Evolutionary conservation across 2,113 vertebrate species (phyloP).

Genomic region (Leucopsar rothschildi): DNA sequence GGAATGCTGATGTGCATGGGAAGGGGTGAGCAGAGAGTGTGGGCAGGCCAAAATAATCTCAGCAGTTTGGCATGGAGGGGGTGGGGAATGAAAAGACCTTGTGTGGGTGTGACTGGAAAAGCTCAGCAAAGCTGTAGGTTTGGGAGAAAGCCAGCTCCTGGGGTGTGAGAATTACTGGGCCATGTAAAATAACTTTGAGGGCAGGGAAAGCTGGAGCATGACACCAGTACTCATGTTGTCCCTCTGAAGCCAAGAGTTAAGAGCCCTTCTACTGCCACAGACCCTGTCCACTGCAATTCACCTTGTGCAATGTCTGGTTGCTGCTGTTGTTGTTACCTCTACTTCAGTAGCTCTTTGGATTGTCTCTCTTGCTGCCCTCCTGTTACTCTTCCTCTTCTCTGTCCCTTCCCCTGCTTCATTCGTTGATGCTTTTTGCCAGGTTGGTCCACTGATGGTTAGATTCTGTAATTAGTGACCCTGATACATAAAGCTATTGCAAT

Average conservation of each 20-base stretch:
- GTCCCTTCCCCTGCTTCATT: neutral
- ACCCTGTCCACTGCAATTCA: rapidly evolving
- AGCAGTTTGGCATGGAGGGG: rapidly evolving
- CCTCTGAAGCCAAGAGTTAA: neutral
- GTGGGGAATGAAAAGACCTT: neutral
- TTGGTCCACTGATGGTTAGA: neutral
- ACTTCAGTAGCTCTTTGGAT: neutral
- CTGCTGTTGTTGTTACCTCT: neutral
- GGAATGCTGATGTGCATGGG: rapidly evolving
- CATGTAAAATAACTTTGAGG: neutral
- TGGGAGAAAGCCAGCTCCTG: neutral
- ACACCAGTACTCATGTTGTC: neutral
- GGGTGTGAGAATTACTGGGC: neutral
- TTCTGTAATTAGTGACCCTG: neutral
- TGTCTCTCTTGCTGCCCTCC: neutral
- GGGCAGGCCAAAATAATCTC: neutral
- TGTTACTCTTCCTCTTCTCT: neutral
- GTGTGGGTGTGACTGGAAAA: neutral
- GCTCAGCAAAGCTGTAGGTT: neutral
- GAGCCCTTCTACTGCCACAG: neutral
- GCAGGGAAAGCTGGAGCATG: neutral
- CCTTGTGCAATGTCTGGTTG: neutral
- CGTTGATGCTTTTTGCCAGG: neutral
- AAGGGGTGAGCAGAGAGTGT: neutral
- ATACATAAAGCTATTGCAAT: neutral